Percentiles rank a stretch among this genome's conserved stretches.
phyloP scores from a whole-genome alignment of 1,140 invertebrate genomes.

The Penaeus japonicus region DNA sequence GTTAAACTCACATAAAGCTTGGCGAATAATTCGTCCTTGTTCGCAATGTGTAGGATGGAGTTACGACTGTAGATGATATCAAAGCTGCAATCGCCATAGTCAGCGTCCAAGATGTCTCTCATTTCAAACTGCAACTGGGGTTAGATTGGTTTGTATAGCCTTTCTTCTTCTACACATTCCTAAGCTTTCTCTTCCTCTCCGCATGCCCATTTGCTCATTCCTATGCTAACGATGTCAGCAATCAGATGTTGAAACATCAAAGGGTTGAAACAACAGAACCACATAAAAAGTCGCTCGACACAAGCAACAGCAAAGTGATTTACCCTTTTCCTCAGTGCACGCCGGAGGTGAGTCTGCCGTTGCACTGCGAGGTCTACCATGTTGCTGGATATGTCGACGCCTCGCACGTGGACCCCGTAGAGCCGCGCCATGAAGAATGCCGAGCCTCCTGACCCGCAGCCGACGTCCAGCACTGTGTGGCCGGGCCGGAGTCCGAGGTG shows the following conservation, averaged over 20 bases:
- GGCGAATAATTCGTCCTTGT: slow-evolving; percentile 68
- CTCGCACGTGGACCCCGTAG: slow-evolving; percentile 69
- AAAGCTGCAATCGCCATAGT: slow-evolving; percentile 67
- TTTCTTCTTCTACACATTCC: background rate
- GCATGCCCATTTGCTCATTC: too few species aligned
- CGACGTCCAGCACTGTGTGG: slow-evolving; percentile 68
- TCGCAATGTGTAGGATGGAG: slow-evolving; percentile 71
- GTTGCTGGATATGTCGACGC: slow-evolving; percentile 71
- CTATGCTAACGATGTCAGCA: too few species aligned
- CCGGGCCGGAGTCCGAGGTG: slow-evolving; percentile 66
- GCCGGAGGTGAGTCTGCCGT: slow-evolving; percentile 55
- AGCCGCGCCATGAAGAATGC: slow-evolving; percentile 72
- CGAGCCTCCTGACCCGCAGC: slow-evolving; percentile 72
- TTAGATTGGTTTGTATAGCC: background rate
- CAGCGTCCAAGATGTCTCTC: slow-evolving; percentile 67
- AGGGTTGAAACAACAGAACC: too few species aligned
- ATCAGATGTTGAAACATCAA: too few species aligned
- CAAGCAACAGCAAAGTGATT: background rate
- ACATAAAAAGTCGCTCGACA: background rate
- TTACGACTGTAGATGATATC: slow-evolving; percentile 72
- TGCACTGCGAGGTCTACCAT: slow-evolving; percentile 70
- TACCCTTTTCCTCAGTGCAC: slow-evolving; percentile 31
- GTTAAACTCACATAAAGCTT: slow-evolving; percentile 64
- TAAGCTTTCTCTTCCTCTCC: background rate
- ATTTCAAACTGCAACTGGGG: slow-evolving; percentile 66